phyloP scores from a whole-genome alignment of 2,888 invertebrate species.

The Mycogona germanica region DNA sequence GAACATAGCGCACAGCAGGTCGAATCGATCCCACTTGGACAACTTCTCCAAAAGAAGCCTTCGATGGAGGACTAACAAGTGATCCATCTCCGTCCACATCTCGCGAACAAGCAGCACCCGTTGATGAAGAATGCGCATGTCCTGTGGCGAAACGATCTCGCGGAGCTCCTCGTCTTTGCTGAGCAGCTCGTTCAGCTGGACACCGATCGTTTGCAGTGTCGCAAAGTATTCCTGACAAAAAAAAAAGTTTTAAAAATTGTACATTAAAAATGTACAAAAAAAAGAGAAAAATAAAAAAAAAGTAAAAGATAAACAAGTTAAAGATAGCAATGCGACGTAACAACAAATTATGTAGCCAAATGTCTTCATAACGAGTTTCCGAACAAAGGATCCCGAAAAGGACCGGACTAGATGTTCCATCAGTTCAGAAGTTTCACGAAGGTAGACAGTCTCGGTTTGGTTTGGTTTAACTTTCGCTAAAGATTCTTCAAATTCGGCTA shows the following conservation, averaged over 20 bases:
- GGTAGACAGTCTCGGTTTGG: no score
- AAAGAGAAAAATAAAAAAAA: no score
- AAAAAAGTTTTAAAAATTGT: no score
- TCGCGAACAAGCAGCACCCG: constrained; percentile 63
- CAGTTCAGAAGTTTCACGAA: no score
- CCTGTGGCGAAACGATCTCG: constrained; percentile 69
- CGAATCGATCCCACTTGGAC: constrained; percentile 56
- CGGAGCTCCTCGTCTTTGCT: constrained; percentile 68
- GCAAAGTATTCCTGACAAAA: constrained; percentile 41
- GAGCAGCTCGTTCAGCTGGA: constrained; percentile 55
- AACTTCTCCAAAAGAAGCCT: constrained; percentile 61
- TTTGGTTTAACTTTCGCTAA: no score
- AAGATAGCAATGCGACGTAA: no score
- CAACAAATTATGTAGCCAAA: no score
- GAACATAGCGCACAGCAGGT: constrained; percentile 28
- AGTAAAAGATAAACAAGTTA: no score
- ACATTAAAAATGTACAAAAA: background rate
- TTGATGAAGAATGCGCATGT: constrained; percentile 67
- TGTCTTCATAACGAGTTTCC: no score
- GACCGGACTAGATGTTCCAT: no score
- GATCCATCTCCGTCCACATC: constrained; percentile 66
- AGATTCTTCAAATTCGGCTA: no score
- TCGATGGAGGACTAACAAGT: constrained; percentile 56
- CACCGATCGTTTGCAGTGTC: constrained; percentile 44
- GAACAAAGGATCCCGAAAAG: no score